Evolutionary conservation across 2,797 vertebrate genomes (phyloP).

Genomic region (Chiroxiphia lanceolata): DNA sequence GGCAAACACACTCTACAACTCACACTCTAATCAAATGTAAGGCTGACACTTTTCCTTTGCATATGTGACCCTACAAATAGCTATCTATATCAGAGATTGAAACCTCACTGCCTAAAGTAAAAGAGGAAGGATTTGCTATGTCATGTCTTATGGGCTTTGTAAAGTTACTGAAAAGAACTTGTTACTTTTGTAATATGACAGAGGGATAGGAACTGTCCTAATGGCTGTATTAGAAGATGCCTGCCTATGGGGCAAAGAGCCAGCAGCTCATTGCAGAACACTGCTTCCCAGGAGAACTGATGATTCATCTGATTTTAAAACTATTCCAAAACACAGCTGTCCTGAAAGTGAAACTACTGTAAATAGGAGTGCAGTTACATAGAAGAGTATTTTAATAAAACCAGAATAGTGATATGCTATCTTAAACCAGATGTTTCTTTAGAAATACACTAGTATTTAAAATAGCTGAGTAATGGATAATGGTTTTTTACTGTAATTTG

Average conservation of each 20-base stretch:
- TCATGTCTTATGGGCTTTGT: not conserved
- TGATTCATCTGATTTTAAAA: constrained; percentile 11
- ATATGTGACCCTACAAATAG: not conserved
- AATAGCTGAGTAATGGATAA: not conserved
- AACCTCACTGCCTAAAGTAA: constrained; percentile 1
- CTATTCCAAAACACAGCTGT: not conserved
- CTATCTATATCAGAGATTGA: not conserved
- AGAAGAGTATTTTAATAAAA: not conserved
- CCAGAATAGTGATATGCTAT: not conserved
- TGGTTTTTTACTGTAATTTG: not conserved
- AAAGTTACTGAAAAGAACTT: not conserved
- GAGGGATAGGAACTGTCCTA: not conserved
- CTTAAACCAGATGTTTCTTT: not conserved
- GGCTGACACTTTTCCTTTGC: not conserved
- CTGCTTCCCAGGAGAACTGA: not conserved
- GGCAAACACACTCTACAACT: not conserved
- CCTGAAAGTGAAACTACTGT: not conserved
- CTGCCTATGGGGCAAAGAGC: not conserved
- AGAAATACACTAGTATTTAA: not conserved
- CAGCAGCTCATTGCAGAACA: not conserved
- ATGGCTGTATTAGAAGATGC: not conserved
- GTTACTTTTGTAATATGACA: not conserved
- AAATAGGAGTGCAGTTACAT: not conserved
- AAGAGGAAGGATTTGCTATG: not conserved
- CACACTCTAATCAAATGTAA: not conserved